Conservation (phyloP, 2,113 vertebrate species). For the Sylvietta virens region DNA sequence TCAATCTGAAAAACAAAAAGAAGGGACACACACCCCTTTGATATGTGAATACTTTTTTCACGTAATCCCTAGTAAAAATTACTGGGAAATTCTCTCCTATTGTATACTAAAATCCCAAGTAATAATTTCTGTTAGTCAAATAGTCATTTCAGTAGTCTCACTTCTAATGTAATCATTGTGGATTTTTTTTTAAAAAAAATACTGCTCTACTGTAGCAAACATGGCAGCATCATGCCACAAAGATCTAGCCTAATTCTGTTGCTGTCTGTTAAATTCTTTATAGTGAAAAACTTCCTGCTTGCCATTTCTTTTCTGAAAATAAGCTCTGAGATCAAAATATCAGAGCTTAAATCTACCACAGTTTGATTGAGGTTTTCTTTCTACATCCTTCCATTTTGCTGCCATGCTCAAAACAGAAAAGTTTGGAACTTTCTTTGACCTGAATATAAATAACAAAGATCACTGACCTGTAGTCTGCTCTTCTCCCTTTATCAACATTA, state of each 20-base stretch:
- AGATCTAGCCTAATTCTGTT: neutral
- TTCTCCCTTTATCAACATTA: constrained; percentile 77
- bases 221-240: neutral
- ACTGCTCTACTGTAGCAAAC: neutral
- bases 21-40: fast-evolving
- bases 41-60: neutral
- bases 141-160: neutral
- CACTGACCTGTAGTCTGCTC: constrained; percentile 49
- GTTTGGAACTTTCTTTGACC: constrained; percentile 51
- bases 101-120: neutral
- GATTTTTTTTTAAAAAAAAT: no score
- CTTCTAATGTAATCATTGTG: neutral
- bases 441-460: constrained; percentile 61
- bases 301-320: neutral
- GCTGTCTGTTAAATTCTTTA: neutral
- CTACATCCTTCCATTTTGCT: neutral
- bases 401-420: neutral
- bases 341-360: neutral
- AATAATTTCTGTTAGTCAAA: neutral
- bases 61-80: neutral
- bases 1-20: neutral
- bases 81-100: neutral
- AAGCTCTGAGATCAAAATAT: neutral
- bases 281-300: neutral
- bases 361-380: neutral